Evolutionary conservation across 2,797 vertebrate genomes (phyloP), one percentile per base, ranked within the genome.

Genomic region (Pelodytes ibericus): DNA sequence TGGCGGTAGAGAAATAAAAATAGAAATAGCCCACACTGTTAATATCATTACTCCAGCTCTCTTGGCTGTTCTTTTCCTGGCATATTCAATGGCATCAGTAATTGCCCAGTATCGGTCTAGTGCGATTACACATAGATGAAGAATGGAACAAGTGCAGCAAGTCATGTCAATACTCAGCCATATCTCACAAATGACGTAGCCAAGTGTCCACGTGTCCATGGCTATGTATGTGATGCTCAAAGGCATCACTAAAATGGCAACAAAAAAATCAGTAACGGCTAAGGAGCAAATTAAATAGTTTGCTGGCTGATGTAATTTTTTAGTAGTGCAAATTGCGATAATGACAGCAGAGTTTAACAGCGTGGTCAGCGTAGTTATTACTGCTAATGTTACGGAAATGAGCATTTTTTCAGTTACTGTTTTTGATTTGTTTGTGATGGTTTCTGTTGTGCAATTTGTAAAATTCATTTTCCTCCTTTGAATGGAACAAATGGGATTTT

Each of bases 41-140:
- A 82, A 85, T 31, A 97, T 90, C 94, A 96, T 96, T 77, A 88
- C 30, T 3, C 87, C 89, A 0, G 93, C 92, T 2, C 93, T 91
- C 51, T 88, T 92, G 0, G 88, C 84, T 0, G 95, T 96, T 84
- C 95, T 91, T 82, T 94, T 95, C 74, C 92, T 89, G 76, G 94
- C 89, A 0, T 96, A 96, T 58, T 95, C 93, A 0, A 96, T 89
- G 1, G 95, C 95, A 0, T 95, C 92, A 3, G 94, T 96, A 84
- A 97, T 96, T 62, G 95, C 95, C 95, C 95, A 96, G 86, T 96
- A 96, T 63, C 95, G 91, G 83, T 96, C 95, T 79, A 97, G 85
- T 0, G 95, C 95, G 47, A 97, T 97, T 64, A 93, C 93, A 0
- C 95, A 95, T 75, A 97, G 88, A 27, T 97, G 95, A 70, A 96